phyloP scores from a whole-genome alignment of 2,113 vertebrate genomes.

The Carlito syrichta region DNA sequence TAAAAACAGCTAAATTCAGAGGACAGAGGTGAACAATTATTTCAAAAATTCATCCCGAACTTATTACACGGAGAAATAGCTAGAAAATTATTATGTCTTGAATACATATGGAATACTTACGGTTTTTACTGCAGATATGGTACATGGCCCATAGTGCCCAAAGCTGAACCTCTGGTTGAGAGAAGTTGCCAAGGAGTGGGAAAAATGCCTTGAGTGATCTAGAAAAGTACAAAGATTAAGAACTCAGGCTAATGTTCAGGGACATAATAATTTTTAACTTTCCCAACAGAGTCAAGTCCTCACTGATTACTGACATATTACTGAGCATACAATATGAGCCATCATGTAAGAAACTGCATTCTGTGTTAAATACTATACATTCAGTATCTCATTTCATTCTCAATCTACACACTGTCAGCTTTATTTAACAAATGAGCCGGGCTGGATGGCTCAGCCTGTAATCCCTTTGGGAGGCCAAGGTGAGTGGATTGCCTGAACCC shows the following conservation, averaged over 20 bases:
- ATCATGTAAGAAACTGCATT: neutral
- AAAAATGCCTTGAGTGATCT: conserved; percentile 98
- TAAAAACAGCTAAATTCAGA: neutral
- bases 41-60: conserved; percentile 8
- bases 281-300: neutral
- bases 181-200: conserved; percentile 93
- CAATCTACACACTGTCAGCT: neutral
- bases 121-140: conserved; percentile 97
- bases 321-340: neutral
- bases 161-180: conserved; percentile 94
- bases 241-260: neutral
- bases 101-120: conserved; percentile 87
- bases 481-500: too few relatives aligned
- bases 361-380: neutral
- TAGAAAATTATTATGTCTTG: neutral
- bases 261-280: neutral
- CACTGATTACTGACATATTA: neutral
- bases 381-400: neutral
- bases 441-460: too few relatives aligned
- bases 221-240: conserved; percentile 41
- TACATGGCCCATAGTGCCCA: conserved; percentile 99
- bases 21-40: neutral
- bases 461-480: too few relatives aligned
- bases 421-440: conserved; percentile 24
- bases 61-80: conserved; percentile 1